phyloP scores from a whole-genome alignment of 2,113 vertebrate species.

The Amia ocellicauda region DNA sequence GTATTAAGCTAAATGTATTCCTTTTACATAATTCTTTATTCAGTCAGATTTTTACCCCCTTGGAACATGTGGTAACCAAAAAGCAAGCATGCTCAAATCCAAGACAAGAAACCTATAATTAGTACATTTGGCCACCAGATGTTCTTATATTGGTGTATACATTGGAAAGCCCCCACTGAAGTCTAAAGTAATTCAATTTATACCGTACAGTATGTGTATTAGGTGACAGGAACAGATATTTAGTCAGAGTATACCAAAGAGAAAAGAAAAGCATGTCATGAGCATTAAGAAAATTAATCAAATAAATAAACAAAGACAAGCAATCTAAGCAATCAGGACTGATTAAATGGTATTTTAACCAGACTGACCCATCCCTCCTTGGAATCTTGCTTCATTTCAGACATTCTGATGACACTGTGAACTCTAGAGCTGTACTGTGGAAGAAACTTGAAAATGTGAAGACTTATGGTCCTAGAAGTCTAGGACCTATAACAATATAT shows the following conservation, averaged over 20 bases:
- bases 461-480: no score
- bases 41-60: neutral
- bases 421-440: no score
- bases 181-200: slow-evolving; percentile 31
- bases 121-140: slow-evolving; percentile 23
- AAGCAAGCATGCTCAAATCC: neutral
- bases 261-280: slow-evolving; percentile 6
- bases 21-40: no score
- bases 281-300: slow-evolving; percentile 26
- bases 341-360: no score
- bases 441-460: no score
- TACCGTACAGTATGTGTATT: slow-evolving; percentile 19
- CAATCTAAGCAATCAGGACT: no score
- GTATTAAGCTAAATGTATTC: no score
- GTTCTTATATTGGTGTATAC: slow-evolving; percentile 12
- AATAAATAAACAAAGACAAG: slow-evolving; percentile 11
- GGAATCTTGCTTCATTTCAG: no score
- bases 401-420: no score
- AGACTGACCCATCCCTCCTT: no score
- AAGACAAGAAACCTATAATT: neutral
- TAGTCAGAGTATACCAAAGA: neutral
- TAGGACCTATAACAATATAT: no score
- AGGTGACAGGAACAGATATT: slow-evolving; percentile 20
- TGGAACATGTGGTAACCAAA: neutral
- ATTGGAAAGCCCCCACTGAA: slow-evolving; percentile 20